Percentiles rank a stretch among this genome's conserved stretches.
Conservation (phyloP, 2,113 vertebrate genomes). For the Melozone crissalis region DNA sequence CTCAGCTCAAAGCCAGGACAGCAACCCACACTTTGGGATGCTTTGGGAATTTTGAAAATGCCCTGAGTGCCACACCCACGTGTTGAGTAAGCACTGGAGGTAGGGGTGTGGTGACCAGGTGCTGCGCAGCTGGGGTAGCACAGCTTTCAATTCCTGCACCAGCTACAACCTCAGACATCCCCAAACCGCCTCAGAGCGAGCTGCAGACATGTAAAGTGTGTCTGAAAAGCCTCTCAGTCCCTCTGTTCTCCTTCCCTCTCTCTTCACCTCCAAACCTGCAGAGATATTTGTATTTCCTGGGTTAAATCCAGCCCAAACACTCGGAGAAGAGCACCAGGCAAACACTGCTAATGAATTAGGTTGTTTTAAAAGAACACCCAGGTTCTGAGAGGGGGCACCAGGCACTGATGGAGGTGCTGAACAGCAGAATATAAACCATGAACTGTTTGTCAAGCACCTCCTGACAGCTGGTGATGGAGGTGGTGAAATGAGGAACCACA, state of each 20-base stretch:
- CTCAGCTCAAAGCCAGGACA: neutral
- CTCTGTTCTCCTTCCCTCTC: neutral
- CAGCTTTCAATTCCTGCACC: neutral
- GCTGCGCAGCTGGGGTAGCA: neutral
- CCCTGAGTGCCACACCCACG: neutral
- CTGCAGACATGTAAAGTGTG: neutral
- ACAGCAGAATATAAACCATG: neutral
- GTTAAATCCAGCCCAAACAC: neutral
- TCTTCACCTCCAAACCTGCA: neutral
- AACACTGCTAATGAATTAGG: neutral
- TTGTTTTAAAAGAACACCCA: neutral
- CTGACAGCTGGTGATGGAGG: rapidly evolving
- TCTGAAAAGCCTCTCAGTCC: neutral
- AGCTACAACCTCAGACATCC: neutral
- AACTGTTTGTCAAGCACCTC: neutral
- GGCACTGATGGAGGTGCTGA: neutral
- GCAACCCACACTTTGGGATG: neutral
- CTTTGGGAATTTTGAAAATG: neutral
- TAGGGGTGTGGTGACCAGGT: neutral
- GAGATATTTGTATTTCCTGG: neutral
- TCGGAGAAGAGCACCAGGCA: no score
- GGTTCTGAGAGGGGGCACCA: neutral
- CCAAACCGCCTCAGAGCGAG: neutral
- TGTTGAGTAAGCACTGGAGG: neutral
- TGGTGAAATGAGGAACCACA: neutral